Percentiles rank a stretch among this genome's conserved stretches.
Evolutionary conservation across 2,797 vertebrate genomes (phyloP).

Genomic region (Urosaurus nigricauda): DNA sequence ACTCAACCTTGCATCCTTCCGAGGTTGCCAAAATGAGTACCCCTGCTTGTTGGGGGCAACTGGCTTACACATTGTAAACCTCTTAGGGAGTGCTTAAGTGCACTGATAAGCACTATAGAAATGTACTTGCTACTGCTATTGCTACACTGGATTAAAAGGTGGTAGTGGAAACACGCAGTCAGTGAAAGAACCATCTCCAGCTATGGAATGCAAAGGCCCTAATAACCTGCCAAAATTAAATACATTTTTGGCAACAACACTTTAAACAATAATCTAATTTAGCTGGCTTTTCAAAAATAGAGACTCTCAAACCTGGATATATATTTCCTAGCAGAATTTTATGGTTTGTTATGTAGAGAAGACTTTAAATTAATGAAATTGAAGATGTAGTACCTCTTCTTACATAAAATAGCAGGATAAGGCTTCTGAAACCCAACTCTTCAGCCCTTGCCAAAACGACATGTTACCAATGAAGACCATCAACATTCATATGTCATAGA

Average conservation of each 20-base stretch:
- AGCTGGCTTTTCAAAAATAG: not conserved
- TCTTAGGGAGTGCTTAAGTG: too few relatives aligned
- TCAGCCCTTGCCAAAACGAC: not conserved
- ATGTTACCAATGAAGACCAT: not conserved
- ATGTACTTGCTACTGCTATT: too few relatives aligned
- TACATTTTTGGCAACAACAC: not conserved
- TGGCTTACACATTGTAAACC: too few relatives aligned
- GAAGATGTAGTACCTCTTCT: not conserved
- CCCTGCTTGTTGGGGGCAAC: too few relatives aligned
- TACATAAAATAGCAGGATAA: not conserved
- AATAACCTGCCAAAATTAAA: not conserved
- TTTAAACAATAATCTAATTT: conserved; percentile 31
- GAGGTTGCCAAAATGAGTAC: too few relatives aligned
- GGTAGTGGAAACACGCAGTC: not conserved
- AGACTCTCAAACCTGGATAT: not conserved
- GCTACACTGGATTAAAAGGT: conserved; percentile 20
- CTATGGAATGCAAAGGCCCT: not conserved
- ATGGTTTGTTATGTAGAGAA: not conserved
- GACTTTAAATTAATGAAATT: conserved; percentile 11
- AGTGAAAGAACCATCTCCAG: not conserved
- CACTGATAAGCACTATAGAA: too few relatives aligned
- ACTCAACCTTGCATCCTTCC: too few relatives aligned
- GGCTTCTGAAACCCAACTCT: not conserved
- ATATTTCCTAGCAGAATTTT: conserved; percentile 28
- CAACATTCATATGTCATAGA: not conserved